Conservation (phyloP, 2,888 invertebrate species). For the Oscheius sp. region DNA sequence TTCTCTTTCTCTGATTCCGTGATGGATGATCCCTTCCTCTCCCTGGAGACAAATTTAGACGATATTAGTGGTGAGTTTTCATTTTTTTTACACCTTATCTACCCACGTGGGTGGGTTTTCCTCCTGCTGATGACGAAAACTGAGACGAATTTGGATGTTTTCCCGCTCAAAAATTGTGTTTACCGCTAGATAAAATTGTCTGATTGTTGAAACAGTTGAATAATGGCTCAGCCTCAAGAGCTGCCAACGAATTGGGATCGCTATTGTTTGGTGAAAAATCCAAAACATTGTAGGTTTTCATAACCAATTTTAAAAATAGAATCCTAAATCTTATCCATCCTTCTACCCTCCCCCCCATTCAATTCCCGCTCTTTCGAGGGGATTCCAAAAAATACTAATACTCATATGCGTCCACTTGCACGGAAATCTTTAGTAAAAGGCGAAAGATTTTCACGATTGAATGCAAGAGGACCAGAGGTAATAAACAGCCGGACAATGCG, state of each 20-base stretch:
- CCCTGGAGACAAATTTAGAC: conserved; percentile 63
- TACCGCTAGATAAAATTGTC: too few species aligned
- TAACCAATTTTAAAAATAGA: too few species aligned
- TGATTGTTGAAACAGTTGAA: too few species aligned
- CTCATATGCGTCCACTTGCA: conserved; percentile 42
- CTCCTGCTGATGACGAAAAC: not conserved
- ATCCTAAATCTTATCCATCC: too few species aligned
- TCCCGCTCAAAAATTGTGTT: too few species aligned
- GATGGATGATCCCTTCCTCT: conserved; percentile 62
- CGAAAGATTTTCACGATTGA: conserved; percentile 62
- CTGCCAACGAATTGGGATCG: too few species aligned
- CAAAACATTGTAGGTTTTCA: too few species aligned
- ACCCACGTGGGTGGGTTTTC: not conserved
- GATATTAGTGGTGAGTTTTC: conserved; percentile 55
- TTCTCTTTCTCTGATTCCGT: conserved; percentile 37
- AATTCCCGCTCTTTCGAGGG: conserved; percentile 28
- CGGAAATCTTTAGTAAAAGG: conserved; percentile 67
- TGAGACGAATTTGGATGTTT: too few species aligned
- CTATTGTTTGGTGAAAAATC: too few species aligned
- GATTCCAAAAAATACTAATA: conserved; percentile 29
- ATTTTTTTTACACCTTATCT: not conserved
- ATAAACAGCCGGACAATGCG: too few species aligned
- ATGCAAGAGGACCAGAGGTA: conserved; percentile 33
- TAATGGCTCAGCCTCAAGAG: too few species aligned
- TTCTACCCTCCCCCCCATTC: too few species aligned